Evolutionary conservation across 2,888 invertebrate genomes (phyloP).

Genomic region (Scelioninae gen. 1): DNA sequence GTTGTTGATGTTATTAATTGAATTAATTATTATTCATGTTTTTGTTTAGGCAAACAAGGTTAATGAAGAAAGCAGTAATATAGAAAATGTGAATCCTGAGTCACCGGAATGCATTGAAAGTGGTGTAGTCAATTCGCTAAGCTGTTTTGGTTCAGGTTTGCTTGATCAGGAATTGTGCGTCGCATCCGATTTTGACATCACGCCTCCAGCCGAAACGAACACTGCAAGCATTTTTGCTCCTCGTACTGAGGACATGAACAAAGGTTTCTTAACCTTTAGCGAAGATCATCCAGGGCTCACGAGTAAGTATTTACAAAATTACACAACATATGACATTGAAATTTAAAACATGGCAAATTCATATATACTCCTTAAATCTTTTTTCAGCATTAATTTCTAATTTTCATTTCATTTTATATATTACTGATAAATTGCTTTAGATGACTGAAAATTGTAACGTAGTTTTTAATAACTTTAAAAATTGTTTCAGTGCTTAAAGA

Average conservation of each 20-base stretch:
- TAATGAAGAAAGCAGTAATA: slow-evolving; percentile 25
- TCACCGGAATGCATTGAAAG: slow-evolving; percentile 72
- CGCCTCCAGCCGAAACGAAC: slow-evolving; percentile 87
- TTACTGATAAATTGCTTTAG: too few species aligned
- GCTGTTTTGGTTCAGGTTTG: slow-evolving; percentile 48
- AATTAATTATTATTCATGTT: too few species aligned
- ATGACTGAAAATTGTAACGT: too few species aligned
- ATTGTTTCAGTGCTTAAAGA: too few species aligned
- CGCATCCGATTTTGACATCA: slow-evolving; percentile 61
- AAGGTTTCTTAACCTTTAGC: slow-evolving; percentile 94
- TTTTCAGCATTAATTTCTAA: too few species aligned
- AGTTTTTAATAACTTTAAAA: too few species aligned
- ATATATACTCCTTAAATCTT: too few species aligned
- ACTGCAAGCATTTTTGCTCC: slow-evolving; percentile 92
- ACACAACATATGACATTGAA: too few species aligned
- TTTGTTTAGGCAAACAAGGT: slow-evolving; percentile 32
- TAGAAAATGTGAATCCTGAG: slow-evolving; percentile 27
- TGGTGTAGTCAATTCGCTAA: slow-evolving; percentile 71
- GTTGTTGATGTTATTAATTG: too few species aligned
- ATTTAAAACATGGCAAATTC: too few species aligned
- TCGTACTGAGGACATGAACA: slow-evolving; percentile 96
- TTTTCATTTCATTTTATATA: too few species aligned
- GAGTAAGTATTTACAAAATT: too few species aligned
- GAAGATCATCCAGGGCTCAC: slow-evolving; percentile 93
- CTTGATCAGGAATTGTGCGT: slow-evolving; percentile 70